Percentiles rank a stretch among this genome's conserved stretches.
phyloP scores from a whole-genome alignment of 2,113 vertebrate genomes.

The Takifugu flavidus region DNA sequence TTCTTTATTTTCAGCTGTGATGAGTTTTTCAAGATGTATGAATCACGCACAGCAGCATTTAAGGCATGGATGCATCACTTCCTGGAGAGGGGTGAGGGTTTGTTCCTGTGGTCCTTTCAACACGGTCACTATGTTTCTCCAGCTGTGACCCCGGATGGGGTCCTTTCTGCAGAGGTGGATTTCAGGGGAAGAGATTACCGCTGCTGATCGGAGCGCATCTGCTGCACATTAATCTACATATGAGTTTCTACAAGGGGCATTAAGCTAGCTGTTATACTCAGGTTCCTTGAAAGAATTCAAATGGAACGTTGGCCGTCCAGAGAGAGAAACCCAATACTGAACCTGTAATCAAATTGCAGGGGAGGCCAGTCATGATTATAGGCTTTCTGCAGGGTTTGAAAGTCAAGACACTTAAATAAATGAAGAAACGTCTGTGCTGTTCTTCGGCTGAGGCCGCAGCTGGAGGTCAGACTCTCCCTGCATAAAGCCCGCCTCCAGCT shows the following conservation, averaged over 20 bases:
- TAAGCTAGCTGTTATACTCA: constrained; percentile 26
- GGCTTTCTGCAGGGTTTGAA: constrained; percentile 6
- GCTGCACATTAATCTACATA: constrained; percentile 48
- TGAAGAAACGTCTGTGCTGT: too few relatives aligned
- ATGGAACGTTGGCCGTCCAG: not conserved
- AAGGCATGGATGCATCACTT: constrained; percentile 7
- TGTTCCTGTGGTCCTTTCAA: constrained; percentile 22
- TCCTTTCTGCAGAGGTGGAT: constrained; percentile 31
- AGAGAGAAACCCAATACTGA: constrained; percentile 40
- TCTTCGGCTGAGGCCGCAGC: not conserved
- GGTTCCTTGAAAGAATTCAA: constrained; percentile 37
- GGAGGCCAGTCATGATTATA: constrained; percentile 6
- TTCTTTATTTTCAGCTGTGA: too few relatives aligned
- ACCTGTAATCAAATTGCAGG: not conserved
- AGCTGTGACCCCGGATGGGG: constrained; percentile 15
- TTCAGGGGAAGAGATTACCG: constrained; percentile 48
- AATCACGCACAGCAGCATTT: not conserved
- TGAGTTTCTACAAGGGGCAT: constrained; percentile 31
- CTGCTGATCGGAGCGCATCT: constrained; percentile 24
- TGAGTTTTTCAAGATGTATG: too few relatives aligned
- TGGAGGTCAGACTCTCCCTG: not conserved
- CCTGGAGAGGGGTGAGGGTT: constrained; percentile 18
- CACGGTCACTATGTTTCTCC: constrained; percentile 24
- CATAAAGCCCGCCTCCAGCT: too few relatives aligned
- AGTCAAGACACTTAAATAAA: not conserved